Evolutionary conservation across 92 coral and sea anemone genomes (phyloP).

Genomic region (Paragorgia papillata): DNA sequence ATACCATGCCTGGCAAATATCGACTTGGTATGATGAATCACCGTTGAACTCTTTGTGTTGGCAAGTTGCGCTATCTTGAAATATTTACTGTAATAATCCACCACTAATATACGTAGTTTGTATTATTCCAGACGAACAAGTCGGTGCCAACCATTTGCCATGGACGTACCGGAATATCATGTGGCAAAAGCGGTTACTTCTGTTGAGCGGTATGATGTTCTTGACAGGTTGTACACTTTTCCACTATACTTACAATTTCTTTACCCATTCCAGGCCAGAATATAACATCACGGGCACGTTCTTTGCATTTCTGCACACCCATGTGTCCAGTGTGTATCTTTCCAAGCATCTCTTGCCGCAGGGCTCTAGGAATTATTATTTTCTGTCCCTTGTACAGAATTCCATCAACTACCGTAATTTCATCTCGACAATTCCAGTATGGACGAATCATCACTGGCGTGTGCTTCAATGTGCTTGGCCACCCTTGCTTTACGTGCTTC

Average conservation of each 20-base stretch:
- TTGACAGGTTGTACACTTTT: slow-evolving; percentile 51
- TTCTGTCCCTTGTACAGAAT: slow-evolving; percentile 53
- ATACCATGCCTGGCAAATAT: slow-evolving; percentile 62
- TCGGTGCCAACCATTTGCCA: slow-evolving; percentile 64
- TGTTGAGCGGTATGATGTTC: slow-evolving; percentile 43
- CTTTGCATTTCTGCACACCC: slow-evolving; percentile 54
- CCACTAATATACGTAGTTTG: slow-evolving; percentile 48
- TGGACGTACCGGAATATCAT: slow-evolving; percentile 44
- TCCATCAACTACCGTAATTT: slow-evolving; percentile 59
- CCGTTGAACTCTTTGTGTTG: slow-evolving; percentile 45
- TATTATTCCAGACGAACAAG: slow-evolving; percentile 54
- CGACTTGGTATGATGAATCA: slow-evolving; percentile 51
- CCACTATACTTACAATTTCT: slow-evolving; percentile 45
- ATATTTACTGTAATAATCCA: slow-evolving; percentile 45
- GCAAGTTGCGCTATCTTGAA: slow-evolving; percentile 42
- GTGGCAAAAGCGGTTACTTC: slow-evolving; percentile 56
- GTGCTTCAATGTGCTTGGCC: slow-evolving; percentile 53
- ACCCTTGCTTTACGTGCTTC: slow-evolving; percentile 44
- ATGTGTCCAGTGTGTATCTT: slow-evolving; percentile 63
- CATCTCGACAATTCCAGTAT: slow-evolving; percentile 63
- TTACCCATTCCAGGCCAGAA: slow-evolving; percentile 51
- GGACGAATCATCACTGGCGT: slow-evolving; percentile 38
- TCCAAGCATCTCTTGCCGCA: slow-evolving; percentile 58
- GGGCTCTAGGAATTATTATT: slow-evolving; percentile 50
- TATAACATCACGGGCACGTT: slow-evolving; percentile 62